Evolutionary conservation across 2,888 invertebrate genomes (phyloP), one percentile per base, ranked within the genome.

Genomic region (Tineola bisselliella): DNA sequence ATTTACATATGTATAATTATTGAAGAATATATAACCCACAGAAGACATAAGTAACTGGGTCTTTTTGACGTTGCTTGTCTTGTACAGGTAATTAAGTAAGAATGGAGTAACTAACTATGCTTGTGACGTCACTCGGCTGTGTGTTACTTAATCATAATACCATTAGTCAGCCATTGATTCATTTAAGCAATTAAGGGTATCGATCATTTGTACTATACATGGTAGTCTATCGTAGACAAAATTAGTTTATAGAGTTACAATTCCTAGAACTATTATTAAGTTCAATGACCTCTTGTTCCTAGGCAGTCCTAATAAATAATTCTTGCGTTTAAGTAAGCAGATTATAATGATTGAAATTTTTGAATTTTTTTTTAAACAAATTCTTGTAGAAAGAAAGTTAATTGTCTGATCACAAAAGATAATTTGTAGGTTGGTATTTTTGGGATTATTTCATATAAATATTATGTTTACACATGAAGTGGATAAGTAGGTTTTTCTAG

Each of bases 131-230:
- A 48, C 15, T 3, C 48, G 48, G 5, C 43, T 13, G 13, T n/a
- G 43, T 48, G 48, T 48, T 48, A 48, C 48, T 48, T 48, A 48
- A 48, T 48, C 48, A 48, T n/a, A 1, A 17, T 48, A 17, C 15
- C 15, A 48, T 48, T 8, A 48, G 48, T 48, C 48, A 38, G n/a
- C 38, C 38, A 48, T 48, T 48, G 48, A 48, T 48, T 48, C 48
- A 48, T 48, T 48, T 6, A 38, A 38, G 10, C 38, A 38, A 38
- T 38, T 38, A 38, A 10, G 11, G n/a, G 38, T 38, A 12, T 38
- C 3, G 38, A 48, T 13, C 48, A 48, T 48, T 48, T 48, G 8
- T 17, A 17, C 48, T 48, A 38, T 25, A 25, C 4, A 25, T 43
- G 43, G 4, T 10, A 2, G 48, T 48, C 48, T 48, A 48, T 48